Evolutionary conservation across 2,113 vertebrate genomes (phyloP), one percentile per base, ranked within the genome.

Genomic region (Balaeniceps rex): DNA sequence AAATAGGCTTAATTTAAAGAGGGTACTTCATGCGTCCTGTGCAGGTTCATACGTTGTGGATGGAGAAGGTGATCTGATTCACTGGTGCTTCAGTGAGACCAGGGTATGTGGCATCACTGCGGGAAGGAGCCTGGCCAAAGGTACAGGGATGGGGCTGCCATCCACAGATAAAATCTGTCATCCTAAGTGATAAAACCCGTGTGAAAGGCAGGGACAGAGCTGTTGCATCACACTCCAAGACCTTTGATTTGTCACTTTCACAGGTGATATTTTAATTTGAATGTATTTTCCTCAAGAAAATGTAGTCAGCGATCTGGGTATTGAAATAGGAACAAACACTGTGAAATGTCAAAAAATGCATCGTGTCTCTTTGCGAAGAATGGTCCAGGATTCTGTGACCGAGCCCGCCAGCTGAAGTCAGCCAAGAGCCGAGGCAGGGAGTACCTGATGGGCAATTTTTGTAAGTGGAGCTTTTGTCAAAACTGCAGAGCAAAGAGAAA

Each of bases 41-140:
- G 22, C 11, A 40, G 36, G 12, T 26, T 33, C 5, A 0, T 5
- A 8, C 0, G 1, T 14, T 47, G 42, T 21, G 40, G 16, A 5
- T 6, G 25, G 29, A 28, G 83, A 57, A 33, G 60, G 60, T 8
- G 3, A 19, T 64, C 2, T 11, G 57, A 3, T 7, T 26, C 29
- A 2, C 7, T 11, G n/a, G 0, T 4, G 61, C 31, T 33, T 36
- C 2, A 4, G 16, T 15, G 44, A 29, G 44, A 11, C 12, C 2
- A 33, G 36, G 38, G 4, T 9, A 3, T 1, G 0, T 1, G 28
- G 19, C 4, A 7, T 7, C 28, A 1, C 5, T 8, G 18, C 0
- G 2, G 82, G n/a, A 17, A n/a, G 38, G 33, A 87, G 44, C 29
- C 40, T 0, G 6, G 46, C 14, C 57, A 14, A 29, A 14, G 42